Base-by-base conservation (phyloP, 2,888 invertebrate species). In the Tolmerus cingulatus region DNA sequence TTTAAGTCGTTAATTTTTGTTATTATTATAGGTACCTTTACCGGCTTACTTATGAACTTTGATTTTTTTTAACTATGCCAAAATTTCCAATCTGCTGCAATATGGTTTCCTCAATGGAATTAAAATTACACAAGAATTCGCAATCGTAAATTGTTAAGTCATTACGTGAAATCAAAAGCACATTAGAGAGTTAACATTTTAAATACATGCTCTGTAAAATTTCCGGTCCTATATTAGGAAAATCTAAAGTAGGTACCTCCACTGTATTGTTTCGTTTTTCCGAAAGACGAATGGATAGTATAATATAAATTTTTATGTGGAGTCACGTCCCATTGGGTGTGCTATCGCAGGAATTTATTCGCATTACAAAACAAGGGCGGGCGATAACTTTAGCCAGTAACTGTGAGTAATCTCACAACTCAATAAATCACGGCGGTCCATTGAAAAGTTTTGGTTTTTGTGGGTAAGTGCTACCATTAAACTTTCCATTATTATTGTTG, bases 381-480 rank as follows among this genome's bases (percentile, higher is more conserved):
- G n/a, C 37, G 43, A 78, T 78, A 78, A 43, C 37, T 78, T 78
- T 43, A 23, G 78, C n/a, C 37, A 14, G 37, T 43, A 78, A 78
- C 78, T 78, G 43, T 27, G 66, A 66, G 66, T 66, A 78, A 23
- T 78, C 43, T 34, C 23, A 4, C 19, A 78, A 78, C 78, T 78
- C 78, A 40, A 78, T 78, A 78, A 78, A 78, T 78, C 43, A 78
- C 23, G 37, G 7, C 19, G 43, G 78, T 78, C 43, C 78, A 78
- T 78, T 78, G 43, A 78, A 76, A 78, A 78, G 37, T 78, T 78
- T 78, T 78, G 78, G 78, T 40, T 43, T 46, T 78, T 78, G 76
- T 76, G 76, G 76, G 2, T 76, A 76, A 76, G 76, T 37, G 34
- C 34, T 34, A 16, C 76, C 34, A 37, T 76, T 76, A 76, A 66